Percentiles rank a stretch among this genome's conserved stretches.
Conservation (phyloP, 2,797 vertebrate genomes). For the Mustela erminea region DNA sequence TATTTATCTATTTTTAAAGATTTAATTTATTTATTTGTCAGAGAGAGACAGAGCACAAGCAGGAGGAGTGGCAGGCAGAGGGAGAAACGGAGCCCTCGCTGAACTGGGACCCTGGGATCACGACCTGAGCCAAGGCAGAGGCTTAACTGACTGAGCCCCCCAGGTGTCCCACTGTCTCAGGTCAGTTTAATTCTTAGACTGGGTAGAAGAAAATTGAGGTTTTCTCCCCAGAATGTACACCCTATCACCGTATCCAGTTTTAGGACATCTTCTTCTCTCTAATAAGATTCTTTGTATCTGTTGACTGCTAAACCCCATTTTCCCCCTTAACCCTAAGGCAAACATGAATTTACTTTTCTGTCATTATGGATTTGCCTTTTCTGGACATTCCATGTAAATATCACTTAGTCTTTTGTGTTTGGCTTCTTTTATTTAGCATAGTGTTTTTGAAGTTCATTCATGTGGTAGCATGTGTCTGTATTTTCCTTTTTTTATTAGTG, state of each 20-base stretch:
- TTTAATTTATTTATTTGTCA: too few species aligned
- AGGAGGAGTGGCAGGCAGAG: too few species aligned
- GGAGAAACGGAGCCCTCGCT: too few species aligned
- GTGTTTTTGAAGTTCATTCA: constrained; percentile 8
- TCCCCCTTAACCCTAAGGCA: neutral
- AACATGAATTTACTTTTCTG: neutral
- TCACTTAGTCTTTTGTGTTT: neutral
- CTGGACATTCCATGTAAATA: neutral
- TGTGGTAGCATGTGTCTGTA: neutral
- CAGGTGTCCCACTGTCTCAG: neutral
- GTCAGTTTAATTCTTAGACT: neutral
- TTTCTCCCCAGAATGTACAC: neutral
- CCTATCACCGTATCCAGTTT: neutral
- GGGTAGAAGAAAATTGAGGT: neutral
- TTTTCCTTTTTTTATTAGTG: neutral
- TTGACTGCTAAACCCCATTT: neutral
- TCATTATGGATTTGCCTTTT: neutral
- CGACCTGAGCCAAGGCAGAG: neutral
- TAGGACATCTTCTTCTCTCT: neutral
- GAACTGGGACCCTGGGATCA: neutral
- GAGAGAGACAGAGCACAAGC: too few species aligned
- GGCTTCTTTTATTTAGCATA: neutral
- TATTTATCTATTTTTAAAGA: neutral
- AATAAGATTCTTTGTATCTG: neutral
- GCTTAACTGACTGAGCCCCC: neutral